phyloP scores from a whole-genome alignment of 2,113 vertebrate species.

The Tamias sibiricus region DNA sequence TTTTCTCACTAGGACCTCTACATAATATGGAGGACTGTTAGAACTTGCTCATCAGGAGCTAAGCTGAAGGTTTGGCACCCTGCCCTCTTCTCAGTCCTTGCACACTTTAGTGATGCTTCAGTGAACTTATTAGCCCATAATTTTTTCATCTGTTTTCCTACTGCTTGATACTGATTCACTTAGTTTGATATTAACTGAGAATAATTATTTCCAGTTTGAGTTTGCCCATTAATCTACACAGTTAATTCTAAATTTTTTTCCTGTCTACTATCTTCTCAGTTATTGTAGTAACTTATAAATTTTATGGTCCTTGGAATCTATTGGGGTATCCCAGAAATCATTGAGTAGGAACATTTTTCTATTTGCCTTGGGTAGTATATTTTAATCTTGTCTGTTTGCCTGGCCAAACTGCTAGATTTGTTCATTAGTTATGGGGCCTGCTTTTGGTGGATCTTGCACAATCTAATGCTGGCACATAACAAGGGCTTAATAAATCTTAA shows the following conservation, averaged over 20 bases:
- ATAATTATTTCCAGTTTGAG: conserved; percentile 26
- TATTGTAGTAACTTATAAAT: conserved; percentile 2
- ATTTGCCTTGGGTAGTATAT: not conserved
- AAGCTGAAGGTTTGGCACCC: not conserved
- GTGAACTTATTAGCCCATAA: not conserved
- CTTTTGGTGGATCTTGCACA: conserved; percentile 27
- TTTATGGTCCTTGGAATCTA: conserved; percentile 27
- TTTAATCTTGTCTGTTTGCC: conserved; percentile 15
- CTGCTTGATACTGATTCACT: conserved; percentile 11
- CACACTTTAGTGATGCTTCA: not conserved
- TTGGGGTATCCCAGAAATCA: conserved; percentile 17
- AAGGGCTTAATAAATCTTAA: not conserved
- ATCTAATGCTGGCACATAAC: conserved; percentile 39
- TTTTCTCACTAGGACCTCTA: not conserved
- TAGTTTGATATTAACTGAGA: not conserved
- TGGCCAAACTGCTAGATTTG: not conserved
- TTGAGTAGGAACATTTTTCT: not conserved
- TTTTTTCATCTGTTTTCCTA: conserved; percentile 26
- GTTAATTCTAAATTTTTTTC: conserved; percentile 32
- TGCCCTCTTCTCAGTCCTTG: not conserved
- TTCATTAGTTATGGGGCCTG: conserved; percentile 1
- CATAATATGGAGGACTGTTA: not conserved
- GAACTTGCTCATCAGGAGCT: not conserved
- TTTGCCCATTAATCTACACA: not conserved
- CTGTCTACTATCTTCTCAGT: not conserved